Conservation (phyloP, 2,888 invertebrate genomes). For the Drosophila merina region DNA sequence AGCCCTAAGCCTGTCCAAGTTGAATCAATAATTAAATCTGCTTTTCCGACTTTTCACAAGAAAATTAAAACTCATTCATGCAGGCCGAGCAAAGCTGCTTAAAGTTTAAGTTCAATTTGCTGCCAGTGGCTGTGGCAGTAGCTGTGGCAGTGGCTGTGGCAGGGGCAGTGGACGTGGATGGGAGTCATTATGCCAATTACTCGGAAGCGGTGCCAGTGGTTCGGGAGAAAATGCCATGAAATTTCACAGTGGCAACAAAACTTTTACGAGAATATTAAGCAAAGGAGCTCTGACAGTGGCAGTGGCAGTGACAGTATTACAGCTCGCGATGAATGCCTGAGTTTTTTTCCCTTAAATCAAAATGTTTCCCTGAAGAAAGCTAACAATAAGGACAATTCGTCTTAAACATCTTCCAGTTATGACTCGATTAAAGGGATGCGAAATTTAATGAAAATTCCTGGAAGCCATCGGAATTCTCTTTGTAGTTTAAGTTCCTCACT, state of each 20-base stretch:
- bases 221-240: conserved; percentile 23
- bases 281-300: conserved; percentile 13
- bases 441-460: conserved; percentile 12
- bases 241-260: conserved; percentile 41
- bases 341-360: background rate
- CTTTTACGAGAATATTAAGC: conserved; percentile 46
- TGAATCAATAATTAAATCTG: conserved; percentile 28
- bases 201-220: conserved; percentile 1
- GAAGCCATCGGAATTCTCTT: background rate
- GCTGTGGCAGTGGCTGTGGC: background rate
- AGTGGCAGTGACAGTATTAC: conserved; percentile 18
- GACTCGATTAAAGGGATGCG: too few species aligned
- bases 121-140: conserved; percentile 9
- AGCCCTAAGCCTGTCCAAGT: background rate
- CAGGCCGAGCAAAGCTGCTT: conserved; percentile 15
- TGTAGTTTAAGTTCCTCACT: conserved; percentile 1
- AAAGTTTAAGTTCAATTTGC: conserved; percentile 25
- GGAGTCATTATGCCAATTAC: conserved; percentile 40
- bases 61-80: conserved; percentile 3
- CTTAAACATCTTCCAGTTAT: too few species aligned
- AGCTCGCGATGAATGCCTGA: background rate
- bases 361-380: too few species aligned
- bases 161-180: conserved; percentile 6
- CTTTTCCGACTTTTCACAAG: background rate
- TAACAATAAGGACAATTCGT: too few species aligned